phyloP scores from a whole-genome alignment of 2,888 invertebrate genomes.

The Rhagophthalmus giganteus region DNA sequence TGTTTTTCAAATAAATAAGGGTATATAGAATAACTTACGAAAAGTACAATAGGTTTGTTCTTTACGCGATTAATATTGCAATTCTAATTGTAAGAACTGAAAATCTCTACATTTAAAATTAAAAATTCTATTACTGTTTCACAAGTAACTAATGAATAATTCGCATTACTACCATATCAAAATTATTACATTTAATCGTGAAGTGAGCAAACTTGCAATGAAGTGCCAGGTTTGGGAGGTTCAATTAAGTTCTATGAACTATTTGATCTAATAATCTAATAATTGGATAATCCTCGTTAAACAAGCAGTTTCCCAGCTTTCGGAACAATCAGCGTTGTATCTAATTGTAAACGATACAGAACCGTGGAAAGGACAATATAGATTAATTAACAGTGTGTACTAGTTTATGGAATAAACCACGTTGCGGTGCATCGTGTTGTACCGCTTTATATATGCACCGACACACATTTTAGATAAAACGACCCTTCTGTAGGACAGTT shows the following conservation, averaged over 20 bases:
- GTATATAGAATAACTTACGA: too few species aligned
- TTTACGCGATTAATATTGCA: too few species aligned
- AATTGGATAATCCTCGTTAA: conserved; percentile 44
- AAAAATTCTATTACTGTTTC: too few species aligned
- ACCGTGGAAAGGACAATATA: conserved; percentile 9
- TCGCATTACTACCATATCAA: too few species aligned
- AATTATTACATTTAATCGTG: conserved; percentile 10
- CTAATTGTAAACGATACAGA: conserved; percentile 37
- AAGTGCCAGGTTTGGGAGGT: conserved; percentile 7
- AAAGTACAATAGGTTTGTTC: too few species aligned
- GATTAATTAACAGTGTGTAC: conserved; percentile 19
- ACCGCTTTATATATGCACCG: too few species aligned
- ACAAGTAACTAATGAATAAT: too few species aligned
- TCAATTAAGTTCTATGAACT: conserved; percentile 31
- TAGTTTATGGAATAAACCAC: conserved; percentile 28
- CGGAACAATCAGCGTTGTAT: conserved; percentile 41
- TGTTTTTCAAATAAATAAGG: too few species aligned
- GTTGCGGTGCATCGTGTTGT: conserved; percentile 32
- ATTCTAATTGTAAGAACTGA: too few species aligned
- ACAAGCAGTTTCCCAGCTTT: conserved; percentile 39
- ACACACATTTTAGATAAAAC: conserved; percentile 33
- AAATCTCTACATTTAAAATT: too few species aligned
- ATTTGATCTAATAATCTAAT: conserved; percentile 41
- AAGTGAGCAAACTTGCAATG: conserved; percentile 2
- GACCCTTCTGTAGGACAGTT: not conserved